These are phyloP conservation scores for Diaperis boleti DNA, from an alignment of 2,888 invertebrate genomes.

Conservation along the genomic window DNA sequence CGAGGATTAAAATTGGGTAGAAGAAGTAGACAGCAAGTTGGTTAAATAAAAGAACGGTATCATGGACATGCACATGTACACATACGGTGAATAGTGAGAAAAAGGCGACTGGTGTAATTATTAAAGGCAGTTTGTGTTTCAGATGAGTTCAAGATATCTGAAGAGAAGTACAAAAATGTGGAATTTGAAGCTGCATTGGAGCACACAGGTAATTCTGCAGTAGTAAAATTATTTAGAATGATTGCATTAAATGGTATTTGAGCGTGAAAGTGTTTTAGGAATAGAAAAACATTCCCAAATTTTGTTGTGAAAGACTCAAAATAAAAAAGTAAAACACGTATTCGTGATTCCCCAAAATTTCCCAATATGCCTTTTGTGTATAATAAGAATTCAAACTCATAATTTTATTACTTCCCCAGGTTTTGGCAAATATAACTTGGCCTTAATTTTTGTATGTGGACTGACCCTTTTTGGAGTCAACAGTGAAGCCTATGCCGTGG, in stretches of 20 bases:
- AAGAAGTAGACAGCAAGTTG: constrained; percentile 30
- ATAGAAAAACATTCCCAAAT: no score
- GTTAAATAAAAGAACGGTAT: constrained; percentile 33
- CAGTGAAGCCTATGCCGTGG: constrained; percentile 45
- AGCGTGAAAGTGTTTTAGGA: no score
- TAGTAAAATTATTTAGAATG: no score
- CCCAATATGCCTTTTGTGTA: no score
- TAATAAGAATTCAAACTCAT: no score
- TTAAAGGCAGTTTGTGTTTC: constrained; percentile 11
- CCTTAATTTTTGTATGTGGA: constrained; percentile 45
- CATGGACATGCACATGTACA: constrained; percentile 15
- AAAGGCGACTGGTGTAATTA: constrained; percentile 5
- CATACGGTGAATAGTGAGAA: constrained; percentile 12
- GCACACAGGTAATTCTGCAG: constrained; percentile 46
- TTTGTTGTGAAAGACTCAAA: no score
- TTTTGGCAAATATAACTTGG: constrained; percentile 49
- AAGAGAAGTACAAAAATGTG: constrained; percentile 39
- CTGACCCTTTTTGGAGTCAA: constrained; percentile 46
- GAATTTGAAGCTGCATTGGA: constrained; percentile 48
- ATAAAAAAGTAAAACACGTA: no score
- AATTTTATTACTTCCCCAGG: constrained; percentile 37
- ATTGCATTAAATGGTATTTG: no score
- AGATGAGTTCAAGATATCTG: constrained; percentile 20
- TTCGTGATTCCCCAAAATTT: no score
- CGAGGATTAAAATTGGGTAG: constrained; percentile 33